Evolutionary conservation across 1,140 invertebrate genomes (phyloP), one percentile per base, ranked within the genome.

Genomic region (Drosophila ogumai): DNA sequence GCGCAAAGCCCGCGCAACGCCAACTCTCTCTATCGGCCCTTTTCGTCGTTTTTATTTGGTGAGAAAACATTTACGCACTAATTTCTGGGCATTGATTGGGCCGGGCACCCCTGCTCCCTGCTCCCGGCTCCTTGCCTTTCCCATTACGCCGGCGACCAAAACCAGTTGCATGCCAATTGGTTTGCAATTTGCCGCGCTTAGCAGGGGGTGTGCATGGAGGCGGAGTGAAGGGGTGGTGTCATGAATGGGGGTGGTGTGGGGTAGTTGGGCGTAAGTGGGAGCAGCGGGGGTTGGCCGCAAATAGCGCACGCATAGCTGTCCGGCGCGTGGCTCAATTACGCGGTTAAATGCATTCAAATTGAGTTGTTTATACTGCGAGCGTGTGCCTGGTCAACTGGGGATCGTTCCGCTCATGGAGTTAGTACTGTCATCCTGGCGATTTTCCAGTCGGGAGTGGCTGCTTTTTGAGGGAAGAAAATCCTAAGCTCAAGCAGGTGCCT

Each of bases 21-120:
- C 43, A 60, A 57, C 61, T 50, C 41, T 25, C 41, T 22, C 22
- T 22, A 6, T 40, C 13, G 61, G 32, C 47, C 28, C 34, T 60
- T 44, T 60, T 40, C 43, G 44, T 41, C 55, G 43, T 72, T 84
- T 87, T 91, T 91, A 90, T 91, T 91, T 91, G 90, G 90, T 91
- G 90, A 91, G 90, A 91, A 91, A 91, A 91, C 90, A 91, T 91
- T 91, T 91, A 91, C 90, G 88, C 84, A 91, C 90, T 90, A 91
- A 91, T 91, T 91, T 91, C 76, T 72, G 68, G 73, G 68, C 84
- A 75, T 71, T 61, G 57, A 67, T 63, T 60, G 64, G 61, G 40
- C 59, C 50, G 19, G 41, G 61, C 64, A 68, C 60, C 25, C 25
- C 47, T 68, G 52, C 67, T 34, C 67, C 59, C 67, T 54, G 76